Conservation (phyloP, 1,140 invertebrate genomes). For the Drosophila repletoides region DNA sequence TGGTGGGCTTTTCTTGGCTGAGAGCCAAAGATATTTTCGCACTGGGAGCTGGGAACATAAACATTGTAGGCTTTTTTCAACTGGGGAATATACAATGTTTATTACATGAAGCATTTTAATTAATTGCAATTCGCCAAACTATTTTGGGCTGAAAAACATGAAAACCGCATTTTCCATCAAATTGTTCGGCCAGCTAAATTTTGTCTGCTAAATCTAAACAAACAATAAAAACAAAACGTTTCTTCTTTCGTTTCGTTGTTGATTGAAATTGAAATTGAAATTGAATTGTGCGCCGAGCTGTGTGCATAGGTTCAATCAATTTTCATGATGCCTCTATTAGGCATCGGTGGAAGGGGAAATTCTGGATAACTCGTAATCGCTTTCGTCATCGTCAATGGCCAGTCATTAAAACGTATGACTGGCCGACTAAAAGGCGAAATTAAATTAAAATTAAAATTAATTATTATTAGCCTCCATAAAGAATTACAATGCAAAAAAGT, state of each 20-base stretch:
- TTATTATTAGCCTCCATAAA: slow-evolving; percentile 69
- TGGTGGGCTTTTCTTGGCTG: slow-evolving; percentile 3
- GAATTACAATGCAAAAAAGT: slow-evolving; percentile 53
- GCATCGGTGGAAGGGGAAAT: neutral
- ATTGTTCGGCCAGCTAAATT: slow-evolving; percentile 13
- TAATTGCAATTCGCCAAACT: slow-evolving; percentile 57
- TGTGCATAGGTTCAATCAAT: slow-evolving; percentile 65
- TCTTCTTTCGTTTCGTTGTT: neutral
- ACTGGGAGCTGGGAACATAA: slow-evolving; percentile 12
- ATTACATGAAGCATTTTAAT: slow-evolving; percentile 60
- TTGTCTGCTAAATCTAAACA: slow-evolving; percentile 42
- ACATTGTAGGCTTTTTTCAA: slow-evolving; percentile 18
- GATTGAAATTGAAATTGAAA: slow-evolving; percentile 37
- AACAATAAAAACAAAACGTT: slow-evolving; percentile 14
- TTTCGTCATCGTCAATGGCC: slow-evolving; percentile 20
- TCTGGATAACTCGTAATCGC: neutral
- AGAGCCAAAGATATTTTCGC: slow-evolving; percentile 18
- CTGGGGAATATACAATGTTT: slow-evolving; percentile 49
- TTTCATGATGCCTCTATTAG: slow-evolving; percentile 46
- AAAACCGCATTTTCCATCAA: slow-evolving; percentile 52
- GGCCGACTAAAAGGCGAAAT: slow-evolving; percentile 20
- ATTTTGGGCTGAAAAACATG: slow-evolving; percentile 52
- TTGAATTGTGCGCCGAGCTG: slow-evolving; percentile 34
- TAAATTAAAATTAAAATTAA: slow-evolving; percentile 64
- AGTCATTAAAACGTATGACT: slow-evolving; percentile 12